Evolutionary conservation across 2,888 invertebrate genomes (phyloP), one percentile per base, ranked within the genome.

Genomic region (Lepidochitona cinerea): DNA sequence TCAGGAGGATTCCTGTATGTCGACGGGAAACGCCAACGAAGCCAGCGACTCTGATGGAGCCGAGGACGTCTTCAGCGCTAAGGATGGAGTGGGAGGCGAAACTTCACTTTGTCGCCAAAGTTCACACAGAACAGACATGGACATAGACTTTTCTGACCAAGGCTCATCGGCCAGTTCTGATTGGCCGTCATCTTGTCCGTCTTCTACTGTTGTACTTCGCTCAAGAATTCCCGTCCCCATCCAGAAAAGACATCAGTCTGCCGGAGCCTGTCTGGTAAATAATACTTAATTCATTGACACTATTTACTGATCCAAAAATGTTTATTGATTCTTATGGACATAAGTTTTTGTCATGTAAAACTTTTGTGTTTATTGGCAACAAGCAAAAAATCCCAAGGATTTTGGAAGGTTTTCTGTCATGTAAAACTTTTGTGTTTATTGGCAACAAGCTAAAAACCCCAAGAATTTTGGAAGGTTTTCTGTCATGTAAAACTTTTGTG

Each of bases 31-130:
- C n/a, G 9, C 23, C 18, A n/a, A 26, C 4, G 68, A 37, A 14
- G 23, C 23, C 18, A 26, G 14, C 7, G 49, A 33, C 26, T 29
- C 37, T 12, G n/a, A 18, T 37, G 54, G 35, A 29, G 74, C 70
- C 53, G 75, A 71, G 53, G 76, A 59, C 29, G 59, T 23, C 29
- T 23, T 14, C 12, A 29, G 59, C 29, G 12, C 59, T 23, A 32
- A 74, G 37, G 75, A 74, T 7, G 74, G 70, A 12, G 80, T 77
- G 49, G 80, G 74, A 29, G 72, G 76, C 59, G 80, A 79, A 23
- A 80, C 79, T 75, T 76, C 65, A 41, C 67, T 76, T 33, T 76
- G 75, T 65, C 77, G 78, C 54, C 66, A 4, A 29, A 67, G 26
- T 59, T 67, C 59, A 23, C 52, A 53, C 68, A 68, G 41, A 69